phyloP scores from a whole-genome alignment of 2,797 vertebrate species.

The Lates japonicus region DNA sequence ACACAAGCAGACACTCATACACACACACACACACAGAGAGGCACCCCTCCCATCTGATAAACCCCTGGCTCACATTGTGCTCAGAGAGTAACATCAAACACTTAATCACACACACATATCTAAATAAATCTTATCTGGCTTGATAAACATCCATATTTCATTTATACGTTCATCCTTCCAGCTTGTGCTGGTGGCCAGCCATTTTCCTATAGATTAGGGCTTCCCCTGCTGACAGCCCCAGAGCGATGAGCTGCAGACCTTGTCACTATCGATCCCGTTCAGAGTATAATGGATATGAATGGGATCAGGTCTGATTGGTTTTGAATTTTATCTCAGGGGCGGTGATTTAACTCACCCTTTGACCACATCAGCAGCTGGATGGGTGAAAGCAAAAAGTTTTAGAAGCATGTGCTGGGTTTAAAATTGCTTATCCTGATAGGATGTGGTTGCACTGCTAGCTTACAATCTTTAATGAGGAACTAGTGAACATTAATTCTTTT shows the following conservation, averaged over 20 bases:
- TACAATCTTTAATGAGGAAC: background rate
- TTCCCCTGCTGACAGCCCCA: constrained; percentile 65
- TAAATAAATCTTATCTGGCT: constrained; percentile 66
- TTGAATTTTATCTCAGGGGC: constrained; percentile 67
- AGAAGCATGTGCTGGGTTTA: background rate
- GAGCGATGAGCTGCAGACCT: constrained; percentile 78
- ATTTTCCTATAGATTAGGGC: constrained; percentile 71
- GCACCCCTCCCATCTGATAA: constrained; percentile 53
- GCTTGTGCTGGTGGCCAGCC: constrained; percentile 52
- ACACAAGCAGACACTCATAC: background rate
- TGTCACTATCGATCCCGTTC: constrained; percentile 75
- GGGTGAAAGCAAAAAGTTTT: constrained; percentile 23
- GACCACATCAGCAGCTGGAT: constrained; percentile 33
- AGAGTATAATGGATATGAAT: constrained; percentile 76
- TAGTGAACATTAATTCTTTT: background rate
- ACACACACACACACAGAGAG: constrained; percentile 19
- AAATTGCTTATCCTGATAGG: background rate
- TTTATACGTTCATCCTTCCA: constrained; percentile 49
- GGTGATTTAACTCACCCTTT: constrained; percentile 57
- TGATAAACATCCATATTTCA: constrained; percentile 76
- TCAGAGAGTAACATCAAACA: constrained; percentile 73
- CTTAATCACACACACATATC: constrained; percentile 70
- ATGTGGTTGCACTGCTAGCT: background rate
- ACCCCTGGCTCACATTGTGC: constrained; percentile 59
- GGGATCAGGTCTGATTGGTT: constrained; percentile 71